Base-by-base conservation (phyloP, 1,140 invertebrate genomes). In the Calliopsis andreniformis region DNA sequence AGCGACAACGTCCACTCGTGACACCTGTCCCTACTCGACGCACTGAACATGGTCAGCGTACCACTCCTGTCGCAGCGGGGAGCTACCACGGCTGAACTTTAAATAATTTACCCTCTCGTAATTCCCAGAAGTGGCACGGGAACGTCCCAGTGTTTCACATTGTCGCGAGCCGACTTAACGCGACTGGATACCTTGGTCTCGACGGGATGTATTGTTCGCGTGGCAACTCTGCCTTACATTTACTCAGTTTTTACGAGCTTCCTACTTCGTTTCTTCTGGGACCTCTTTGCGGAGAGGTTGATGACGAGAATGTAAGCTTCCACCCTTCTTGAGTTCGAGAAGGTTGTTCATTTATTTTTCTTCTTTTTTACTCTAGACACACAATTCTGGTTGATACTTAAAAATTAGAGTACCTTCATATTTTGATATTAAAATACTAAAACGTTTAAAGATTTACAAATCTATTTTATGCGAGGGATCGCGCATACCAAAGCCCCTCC, bases 51-150 rank as follows among this genome's bases (percentile, higher is more conserved):
- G 51, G 51, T 55, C 51, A 55, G 23, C 51, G 25, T 12, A 16
- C 51, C 23, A 55, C 23, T 18, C 23, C 4, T 25, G 16, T 18
- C 25, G 23, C 25, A 25, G 16, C 51, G 25, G 35, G 51, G n/a
- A n/a, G n/a, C n/a, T n/a, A n/a, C n/a, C n/a, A n/a, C n/a, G n/a
- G n/a, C n/a, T n/a, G 51, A 55, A 55, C 23, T 55, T 23, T 61
- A 71, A 71, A 61, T 71, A 71, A 71, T 71, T 61, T 49, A 70
- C 18, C 10, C 20, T 3, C 12, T 32, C 3, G 43, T 70, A 47
- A 70, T 70, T 70, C 42, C 68, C 55, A 70, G 42, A 70, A 70
- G 30, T 61, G 56, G 56, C 23, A 3, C 30, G 14, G 18, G 16
- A 3, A 23, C 18, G 39, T 3, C 8, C 8, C 14, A 0, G 4